Base-by-base conservation (phyloP, 2,888 invertebrate genomes). In the Lomographa bimaculata region DNA sequence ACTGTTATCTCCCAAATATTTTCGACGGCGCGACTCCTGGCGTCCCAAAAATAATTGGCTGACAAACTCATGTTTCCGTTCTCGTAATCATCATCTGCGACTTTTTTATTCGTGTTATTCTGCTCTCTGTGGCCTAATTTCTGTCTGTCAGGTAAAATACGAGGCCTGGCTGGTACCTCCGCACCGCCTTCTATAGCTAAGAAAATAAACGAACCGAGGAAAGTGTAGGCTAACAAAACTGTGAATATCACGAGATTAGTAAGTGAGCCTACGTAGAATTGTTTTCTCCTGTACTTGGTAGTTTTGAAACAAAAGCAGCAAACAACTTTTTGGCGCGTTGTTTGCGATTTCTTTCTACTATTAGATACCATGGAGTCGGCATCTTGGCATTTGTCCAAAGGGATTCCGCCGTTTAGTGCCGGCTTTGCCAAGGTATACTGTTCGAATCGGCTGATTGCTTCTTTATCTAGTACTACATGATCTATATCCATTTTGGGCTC, bases 1-100 rank as follows among this genome's bases (percentile, higher is more conserved):
- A 94, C 94, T 1, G 97, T 97, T 50, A 97, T 95, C 75, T 96
- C 94, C 97, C 97, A 97, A 68, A 97, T 95, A 78, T 94, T 96
- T 81, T 96, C 95, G 27, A 96, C 96, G 6, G 96, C 95, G 64
- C 73, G 71, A 50, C 79, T 89, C 46, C 89, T 71, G 2, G 87
- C 89, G 41, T 89, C 89, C 86, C 89, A 89, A 57, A 89, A 89
- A 66, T 85, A 85, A 70, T 85, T 89, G 23, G 84, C 79, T 25
- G 89, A 85, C 53, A 86, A 60, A 17, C 80, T 81, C 46, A 81
- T 57, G 62, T 87, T 89, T 23, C 74, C 74, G 50, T 76, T 72
- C 52, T 87, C 83, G 45, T 72, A 71, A 46, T 83, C 81, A 1
- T 87, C 85, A n/a, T 86, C 82, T 34, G 66, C 17, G 21, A 79